Evolutionary conservation across 2,888 invertebrate species (phyloP), one percentile per base, ranked within the genome.

Genomic region (Callinectes sapidus): DNA sequence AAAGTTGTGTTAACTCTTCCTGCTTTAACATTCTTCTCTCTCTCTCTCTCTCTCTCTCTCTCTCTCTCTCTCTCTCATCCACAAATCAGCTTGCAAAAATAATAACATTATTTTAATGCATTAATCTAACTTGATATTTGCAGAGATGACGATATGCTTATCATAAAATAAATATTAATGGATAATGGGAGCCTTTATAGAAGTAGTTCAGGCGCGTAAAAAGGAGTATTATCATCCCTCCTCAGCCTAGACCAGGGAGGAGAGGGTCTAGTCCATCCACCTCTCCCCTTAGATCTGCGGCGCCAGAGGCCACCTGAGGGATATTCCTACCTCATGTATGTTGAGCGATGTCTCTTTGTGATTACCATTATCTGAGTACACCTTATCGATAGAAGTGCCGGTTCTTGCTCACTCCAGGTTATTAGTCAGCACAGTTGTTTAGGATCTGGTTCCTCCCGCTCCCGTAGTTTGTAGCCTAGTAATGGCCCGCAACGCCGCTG

Each of bases 311-410:
- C 35, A 86, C 54, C n/a, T 18, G 35, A 54, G 35, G 66, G 42
- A n/a, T 87, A 87, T 42, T 90, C 91, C 91, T 91, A 91, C 91
- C 91, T 91, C 87, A 91, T 91, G 66, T 91, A 66, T 61, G 87
- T 87, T 77, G 71, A 88, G 48, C 87, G 71, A n/a, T 32, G 81
- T 89, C 77, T 92, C 77, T 91, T 87, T 92, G 81, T 89, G 71
- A 92, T 89, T 81, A 89, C 32, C 66, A 61, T 28, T 89, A 92
- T 32, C 61, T 32, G 61, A 86, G 61, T 91, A 91, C 71, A 85
- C 35, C 86, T 55, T 81, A 85, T n/a, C 23, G n/a, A 92, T 90
- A 92, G 92, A 90, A 92, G 92, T 92, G 90, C 86, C 90, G 86
- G 89, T 89, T 39, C 89, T 92, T 89, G 92, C 92, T 90, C 90